Percentiles rank a stretch among this genome's conserved stretches.
Evolutionary conservation across 2,113 vertebrate species (phyloP).

Genomic region (Piprites chloris): DNA sequence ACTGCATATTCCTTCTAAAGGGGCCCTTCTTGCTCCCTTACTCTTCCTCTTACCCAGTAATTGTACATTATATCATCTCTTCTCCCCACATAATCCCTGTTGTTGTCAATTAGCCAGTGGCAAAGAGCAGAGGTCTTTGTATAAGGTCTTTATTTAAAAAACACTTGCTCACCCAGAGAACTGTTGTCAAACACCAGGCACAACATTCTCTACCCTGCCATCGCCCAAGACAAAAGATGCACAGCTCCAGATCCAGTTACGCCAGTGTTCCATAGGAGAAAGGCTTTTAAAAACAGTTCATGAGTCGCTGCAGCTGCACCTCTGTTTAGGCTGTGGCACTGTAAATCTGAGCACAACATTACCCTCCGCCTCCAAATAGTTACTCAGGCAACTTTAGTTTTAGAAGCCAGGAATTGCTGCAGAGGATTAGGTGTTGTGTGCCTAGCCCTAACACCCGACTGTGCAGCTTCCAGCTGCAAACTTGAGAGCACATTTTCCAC

Average conservation of each 20-base stretch:
- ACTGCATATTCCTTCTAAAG: background rate
- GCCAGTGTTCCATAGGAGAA: rapidly evolving
- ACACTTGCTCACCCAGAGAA: background rate
- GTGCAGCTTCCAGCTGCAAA: background rate
- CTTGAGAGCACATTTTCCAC: background rate
- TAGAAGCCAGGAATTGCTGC: background rate
- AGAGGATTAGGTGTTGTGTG: background rate
- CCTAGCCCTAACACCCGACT: background rate
- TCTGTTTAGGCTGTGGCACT: background rate
- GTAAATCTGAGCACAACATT: background rate
- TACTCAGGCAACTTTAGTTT: background rate
- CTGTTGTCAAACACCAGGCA: background rate
- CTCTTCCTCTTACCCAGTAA: background rate
- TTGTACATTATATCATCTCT: background rate
- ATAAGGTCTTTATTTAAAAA: conserved; percentile 24
- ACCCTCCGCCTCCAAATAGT: background rate
- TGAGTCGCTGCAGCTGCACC: background rate
- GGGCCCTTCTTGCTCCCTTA: background rate
- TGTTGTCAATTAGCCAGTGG: background rate
- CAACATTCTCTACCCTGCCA: background rate
- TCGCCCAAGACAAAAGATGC: background rate
- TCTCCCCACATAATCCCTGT: background rate
- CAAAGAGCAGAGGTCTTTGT: background rate
- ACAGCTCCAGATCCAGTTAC: background rate
- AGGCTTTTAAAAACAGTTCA: background rate